Conservation (phyloP, 2,888 invertebrate species). For the Apodemia mormo region DNA sequence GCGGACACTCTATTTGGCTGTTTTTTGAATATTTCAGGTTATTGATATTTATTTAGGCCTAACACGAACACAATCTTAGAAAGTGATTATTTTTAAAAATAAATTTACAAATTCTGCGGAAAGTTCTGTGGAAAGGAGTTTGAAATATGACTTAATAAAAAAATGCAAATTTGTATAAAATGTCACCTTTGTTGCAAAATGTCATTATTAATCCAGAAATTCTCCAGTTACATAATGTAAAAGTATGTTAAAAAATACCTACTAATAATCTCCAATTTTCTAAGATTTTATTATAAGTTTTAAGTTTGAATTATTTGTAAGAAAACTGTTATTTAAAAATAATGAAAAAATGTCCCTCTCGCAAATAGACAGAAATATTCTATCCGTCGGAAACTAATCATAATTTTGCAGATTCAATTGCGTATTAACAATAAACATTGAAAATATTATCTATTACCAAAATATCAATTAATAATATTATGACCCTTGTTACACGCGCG, state of each 20-base stretch:
- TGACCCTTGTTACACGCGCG: too few relatives aligned
- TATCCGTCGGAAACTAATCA: not conserved
- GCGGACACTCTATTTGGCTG: constrained; percentile 5
- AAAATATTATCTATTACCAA: not conserved
- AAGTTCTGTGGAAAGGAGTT: not conserved
- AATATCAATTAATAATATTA: constrained; percentile 1
- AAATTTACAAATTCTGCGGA: not conserved
- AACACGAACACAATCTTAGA: constrained; percentile 9
- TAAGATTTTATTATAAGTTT: not conserved
- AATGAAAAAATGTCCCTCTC: not conserved
- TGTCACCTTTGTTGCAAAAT: not conserved
- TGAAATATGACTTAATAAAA: too few relatives aligned
- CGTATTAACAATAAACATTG: not conserved
- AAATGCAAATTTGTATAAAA: not conserved
- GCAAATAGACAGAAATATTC: not conserved
- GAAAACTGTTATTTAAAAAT: not conserved
- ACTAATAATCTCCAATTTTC: not conserved
- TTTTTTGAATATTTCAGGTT: not conserved
- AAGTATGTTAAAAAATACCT: not conserved
- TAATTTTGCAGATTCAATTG: not conserved
- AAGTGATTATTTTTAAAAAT: constrained; percentile 4
- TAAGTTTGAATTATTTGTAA: not conserved
- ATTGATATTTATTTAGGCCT: constrained; percentile 5
- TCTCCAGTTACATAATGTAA: not conserved
- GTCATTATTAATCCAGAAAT: not conserved